A percentile compares a stretch with the other conserved stretches of the same genome.
Evolutionary conservation across 2,797 vertebrate genomes (phyloP).

Genomic region (Leucoraja ocellata): DNA sequence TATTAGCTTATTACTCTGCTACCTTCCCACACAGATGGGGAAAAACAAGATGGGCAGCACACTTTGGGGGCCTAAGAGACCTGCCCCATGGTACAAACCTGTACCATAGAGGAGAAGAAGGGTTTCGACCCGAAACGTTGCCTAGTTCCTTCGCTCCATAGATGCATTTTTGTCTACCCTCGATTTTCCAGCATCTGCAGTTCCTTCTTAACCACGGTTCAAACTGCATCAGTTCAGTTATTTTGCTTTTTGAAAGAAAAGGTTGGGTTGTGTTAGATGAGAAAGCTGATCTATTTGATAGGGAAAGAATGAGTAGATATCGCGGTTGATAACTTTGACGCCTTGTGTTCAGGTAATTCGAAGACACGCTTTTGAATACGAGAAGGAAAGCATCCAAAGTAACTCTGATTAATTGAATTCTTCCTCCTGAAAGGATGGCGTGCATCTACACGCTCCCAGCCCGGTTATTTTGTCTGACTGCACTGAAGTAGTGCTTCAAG

Average conservation of each 20-base stretch:
- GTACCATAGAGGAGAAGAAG: too few relatives aligned
- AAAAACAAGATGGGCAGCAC: neutral
- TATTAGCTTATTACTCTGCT: neutral
- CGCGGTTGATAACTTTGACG: neutral
- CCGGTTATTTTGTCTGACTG: slow-evolving; percentile 13
- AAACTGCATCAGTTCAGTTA: neutral
- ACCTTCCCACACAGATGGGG: neutral
- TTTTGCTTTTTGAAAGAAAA: neutral
- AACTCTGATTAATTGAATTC: slow-evolving; percentile 31
- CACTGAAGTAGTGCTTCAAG: slow-evolving; percentile 29
- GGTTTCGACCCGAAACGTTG: too few relatives aligned
- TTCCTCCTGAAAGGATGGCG: slow-evolving; percentile 22
- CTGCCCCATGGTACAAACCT: neutral
- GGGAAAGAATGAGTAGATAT: neutral
- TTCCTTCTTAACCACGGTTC: too few relatives aligned
- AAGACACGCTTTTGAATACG: slow-evolving; percentile 20
- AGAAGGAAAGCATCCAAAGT: slow-evolving; percentile 20
- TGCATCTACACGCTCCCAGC: neutral
- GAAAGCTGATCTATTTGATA: slow-evolving; percentile 1
- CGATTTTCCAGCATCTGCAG: too few relatives aligned
- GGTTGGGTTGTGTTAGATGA: slow-evolving; percentile 2
- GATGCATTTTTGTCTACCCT: too few relatives aligned
- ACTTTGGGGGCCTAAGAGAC: neutral
- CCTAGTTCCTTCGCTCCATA: too few relatives aligned
- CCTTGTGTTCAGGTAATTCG: neutral